Conservation (phyloP, 2,113 vertebrate species). For the Corythornis cristatus region DNA sequence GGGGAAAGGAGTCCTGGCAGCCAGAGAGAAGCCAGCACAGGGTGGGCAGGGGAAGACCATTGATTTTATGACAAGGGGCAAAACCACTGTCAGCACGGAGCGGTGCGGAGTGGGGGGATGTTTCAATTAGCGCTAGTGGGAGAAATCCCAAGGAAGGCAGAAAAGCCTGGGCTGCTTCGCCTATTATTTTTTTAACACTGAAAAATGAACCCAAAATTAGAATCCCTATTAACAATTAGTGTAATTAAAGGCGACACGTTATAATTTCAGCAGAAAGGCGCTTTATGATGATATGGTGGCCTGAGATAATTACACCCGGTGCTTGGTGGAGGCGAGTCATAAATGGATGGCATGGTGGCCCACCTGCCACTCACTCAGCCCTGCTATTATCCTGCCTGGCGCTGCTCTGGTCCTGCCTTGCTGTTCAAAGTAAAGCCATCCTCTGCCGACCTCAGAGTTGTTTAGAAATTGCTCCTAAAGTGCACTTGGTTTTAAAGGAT, state of each 20-base stretch:
- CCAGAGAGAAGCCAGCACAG: conserved; percentile 20
- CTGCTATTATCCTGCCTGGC: neutral
- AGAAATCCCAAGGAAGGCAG: conserved; percentile 18
- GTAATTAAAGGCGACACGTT: neutral
- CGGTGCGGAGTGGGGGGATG: conserved; percentile 73
- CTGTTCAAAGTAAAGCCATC: neutral
- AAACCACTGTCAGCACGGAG: conserved; percentile 83
- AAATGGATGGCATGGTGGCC: neutral
- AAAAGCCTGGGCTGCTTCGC: neutral
- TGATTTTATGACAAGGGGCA: conserved; percentile 95
- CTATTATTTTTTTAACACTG: neutral
- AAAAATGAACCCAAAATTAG: conserved; percentile 48
- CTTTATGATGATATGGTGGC: neutral
- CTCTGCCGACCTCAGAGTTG: fast-evolving
- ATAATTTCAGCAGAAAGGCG: conserved; percentile 23
- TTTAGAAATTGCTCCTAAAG: neutral
- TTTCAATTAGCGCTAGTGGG: conserved; percentile 84
- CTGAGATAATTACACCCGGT: neutral
- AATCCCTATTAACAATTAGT: conserved; percentile 5
- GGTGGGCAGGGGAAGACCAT: conserved; percentile 66
- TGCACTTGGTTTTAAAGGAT: neutral
- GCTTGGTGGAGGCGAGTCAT: neutral
- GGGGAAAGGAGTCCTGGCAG: conserved; percentile 76
- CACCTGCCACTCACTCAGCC: neutral
- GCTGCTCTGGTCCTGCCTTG: neutral